Base-by-base conservation (phyloP, 2,113 vertebrate species). In the Parus major region DNA sequence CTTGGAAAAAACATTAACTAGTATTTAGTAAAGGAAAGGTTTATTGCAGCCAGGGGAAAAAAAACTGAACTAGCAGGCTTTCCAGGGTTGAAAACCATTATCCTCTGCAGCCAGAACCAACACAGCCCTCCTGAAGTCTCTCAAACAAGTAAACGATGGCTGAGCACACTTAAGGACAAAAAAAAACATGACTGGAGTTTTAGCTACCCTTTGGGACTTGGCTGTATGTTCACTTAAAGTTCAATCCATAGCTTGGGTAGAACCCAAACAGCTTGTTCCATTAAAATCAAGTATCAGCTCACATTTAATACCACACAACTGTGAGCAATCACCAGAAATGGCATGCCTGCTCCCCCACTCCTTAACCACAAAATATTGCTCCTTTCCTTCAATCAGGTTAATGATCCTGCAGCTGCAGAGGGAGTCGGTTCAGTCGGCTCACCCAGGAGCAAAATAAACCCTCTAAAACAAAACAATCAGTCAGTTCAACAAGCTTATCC, bases 81-180 rank as follows among this genome's bases (percentile, higher is more conserved):
- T 82, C 91, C 77, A 84, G 44, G 50, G 77, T 15, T 78, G 47
- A 91, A 84, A 92, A 95, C 61, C 59, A 83, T 83, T 65, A 88
- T 68, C 28, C 5, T 66, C 42, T 35, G 20, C 29, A 73, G 60
- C 4, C 42, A 84, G n/a, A 92, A 83, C 11, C 44, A 65, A 36
- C 29, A 69, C 5, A 73, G 22, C 11, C 42, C 50, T 89, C n/a
- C 21, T 66, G 33, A 86, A 77, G 20, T 71, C 39, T 68, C 55
- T 76, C 12, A 41, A 14, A 18, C 12, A 79, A 77, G 64, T 9
- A 14, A 6, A 88, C 9, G 18, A 86, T 3, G 4, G 31, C 22
- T 41, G 42, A 85, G 22, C 22, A 65, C 12, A 64, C 16, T 15
- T 29, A 10, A 39, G 16, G n/a, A 66, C 27, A 56, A 70, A 86